Percentiles rank a stretch among this genome's conserved stretches.
phyloP scores from a whole-genome alignment of 1,140 invertebrate species.

The Neodiprion pinetum region DNA sequence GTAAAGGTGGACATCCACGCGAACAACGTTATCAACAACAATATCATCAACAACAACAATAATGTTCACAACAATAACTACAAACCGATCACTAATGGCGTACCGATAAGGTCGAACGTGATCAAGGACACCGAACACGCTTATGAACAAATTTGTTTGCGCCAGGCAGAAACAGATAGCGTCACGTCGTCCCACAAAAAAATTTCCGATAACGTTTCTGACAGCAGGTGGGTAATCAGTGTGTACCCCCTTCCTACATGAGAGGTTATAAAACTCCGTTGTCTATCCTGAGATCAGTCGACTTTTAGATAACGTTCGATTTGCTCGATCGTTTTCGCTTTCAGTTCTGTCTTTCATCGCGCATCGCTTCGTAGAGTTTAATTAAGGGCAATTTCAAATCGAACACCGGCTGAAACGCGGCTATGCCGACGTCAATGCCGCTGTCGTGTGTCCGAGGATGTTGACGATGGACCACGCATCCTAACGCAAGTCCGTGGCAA shows the following conservation, averaged over 20 bases:
- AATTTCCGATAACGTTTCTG: conserved; percentile 44
- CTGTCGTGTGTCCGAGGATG: too few relatives aligned
- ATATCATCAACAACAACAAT: conserved; percentile 56
- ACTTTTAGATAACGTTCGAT: background rate
- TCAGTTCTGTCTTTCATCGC: background rate
- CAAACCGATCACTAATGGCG: conserved; percentile 49
- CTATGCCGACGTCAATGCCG: background rate
- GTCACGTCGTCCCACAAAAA: conserved; percentile 47
- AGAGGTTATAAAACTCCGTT: conserved; percentile 10
- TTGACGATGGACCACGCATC: too few relatives aligned
- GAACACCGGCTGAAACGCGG: background rate
- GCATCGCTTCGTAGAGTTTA: background rate
- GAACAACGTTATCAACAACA: conserved; percentile 51
- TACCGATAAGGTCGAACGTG: conserved; percentile 45
- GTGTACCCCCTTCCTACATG: background rate
- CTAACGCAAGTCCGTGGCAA: too few relatives aligned
- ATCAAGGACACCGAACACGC: conserved; percentile 57
- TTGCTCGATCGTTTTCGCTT: background rate
- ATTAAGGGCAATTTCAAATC: background rate
- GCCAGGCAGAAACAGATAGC: conserved; percentile 49
- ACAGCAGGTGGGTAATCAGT: conserved; percentile 37
- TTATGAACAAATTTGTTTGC: conserved; percentile 58
- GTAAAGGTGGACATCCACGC: conserved; percentile 62
- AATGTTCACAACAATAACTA: conserved; percentile 49
- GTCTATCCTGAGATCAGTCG: background rate